Conservation (phyloP, 1,140 invertebrate species). For the Atta texana region DNA sequence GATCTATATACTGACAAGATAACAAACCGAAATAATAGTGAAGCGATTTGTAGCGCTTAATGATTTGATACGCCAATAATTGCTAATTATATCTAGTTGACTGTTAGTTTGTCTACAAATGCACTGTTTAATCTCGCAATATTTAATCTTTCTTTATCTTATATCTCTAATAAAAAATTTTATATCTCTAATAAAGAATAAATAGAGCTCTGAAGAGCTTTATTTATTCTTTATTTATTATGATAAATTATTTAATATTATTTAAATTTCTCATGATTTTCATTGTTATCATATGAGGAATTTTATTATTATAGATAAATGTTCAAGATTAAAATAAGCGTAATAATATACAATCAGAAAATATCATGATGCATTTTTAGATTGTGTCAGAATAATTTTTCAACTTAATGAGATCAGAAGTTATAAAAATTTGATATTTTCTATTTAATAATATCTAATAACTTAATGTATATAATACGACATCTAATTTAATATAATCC, state of each 20-base stretch:
- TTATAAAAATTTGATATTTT: not conserved
- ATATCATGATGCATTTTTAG: not conserved
- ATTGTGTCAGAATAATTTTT: not conserved
- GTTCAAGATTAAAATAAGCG: not conserved
- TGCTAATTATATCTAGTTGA: slow-evolving; percentile 11
- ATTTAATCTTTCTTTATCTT: slow-evolving; percentile 11
- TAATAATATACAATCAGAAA: not conserved
- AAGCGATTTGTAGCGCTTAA: not conserved
- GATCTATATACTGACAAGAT: not conserved
- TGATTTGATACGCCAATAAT: slow-evolving; percentile 34
- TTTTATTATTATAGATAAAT: not conserved
- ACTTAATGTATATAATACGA: not conserved
- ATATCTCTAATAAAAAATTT: too few species aligned
- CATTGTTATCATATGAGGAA: not conserved
- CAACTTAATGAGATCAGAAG: not conserved
- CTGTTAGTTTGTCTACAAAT: not conserved
- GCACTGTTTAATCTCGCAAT: not conserved
- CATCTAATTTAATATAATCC: not conserved
- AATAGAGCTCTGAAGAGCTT: too few species aligned
- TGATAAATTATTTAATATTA: not conserved
- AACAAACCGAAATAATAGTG: not conserved
- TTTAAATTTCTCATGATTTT: slow-evolving; percentile 9
- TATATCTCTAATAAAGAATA: too few species aligned
- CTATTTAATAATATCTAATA: not conserved
- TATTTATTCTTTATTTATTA: not conserved